Evolutionary conservation across 2,113 vertebrate genomes (phyloP).

Genomic region (Chloropsis cyanopogon): DNA sequence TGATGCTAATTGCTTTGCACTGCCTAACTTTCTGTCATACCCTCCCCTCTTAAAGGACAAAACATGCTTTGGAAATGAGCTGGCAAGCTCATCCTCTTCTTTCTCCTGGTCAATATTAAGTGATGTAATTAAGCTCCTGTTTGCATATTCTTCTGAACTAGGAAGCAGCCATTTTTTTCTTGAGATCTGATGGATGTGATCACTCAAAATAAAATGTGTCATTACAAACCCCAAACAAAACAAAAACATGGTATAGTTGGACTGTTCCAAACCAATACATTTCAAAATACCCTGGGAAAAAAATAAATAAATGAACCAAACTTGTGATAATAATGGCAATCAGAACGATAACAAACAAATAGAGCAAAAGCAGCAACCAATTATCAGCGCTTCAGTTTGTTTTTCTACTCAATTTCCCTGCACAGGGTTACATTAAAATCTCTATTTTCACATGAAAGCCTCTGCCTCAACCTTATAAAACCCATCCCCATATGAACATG

Average conservation of each 20-base stretch:
- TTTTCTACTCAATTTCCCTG: background rate
- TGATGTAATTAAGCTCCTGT: conserved; percentile 63
- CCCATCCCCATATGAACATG: background rate
- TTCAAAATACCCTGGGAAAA: background rate
- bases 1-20: conserved; percentile 77
- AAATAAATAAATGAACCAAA: background rate
- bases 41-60: conserved; percentile 71
- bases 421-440: background rate
- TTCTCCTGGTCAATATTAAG: conserved; percentile 62
- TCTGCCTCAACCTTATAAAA: background rate
- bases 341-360: background rate
- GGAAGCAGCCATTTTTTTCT: conserved; percentile 63
- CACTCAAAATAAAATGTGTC: conserved; percentile 60
- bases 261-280: conserved; percentile 40
- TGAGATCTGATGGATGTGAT: conserved; percentile 49
- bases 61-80: conserved; percentile 63
- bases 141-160: conserved; percentile 65
- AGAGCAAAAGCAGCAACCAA: background rate
- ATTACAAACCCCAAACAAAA: conserved; percentile 48
- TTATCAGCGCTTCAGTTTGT: background rate
- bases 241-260: conserved; percentile 31
- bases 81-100: conserved; percentile 52
- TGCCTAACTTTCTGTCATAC: conserved; percentile 62
- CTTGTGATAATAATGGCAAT: background rate
- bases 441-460: background rate